Evolutionary conservation across 1,140 invertebrate genomes (phyloP), one percentile per base, ranked within the genome.

Genomic region (Halesus radiatus): DNA sequence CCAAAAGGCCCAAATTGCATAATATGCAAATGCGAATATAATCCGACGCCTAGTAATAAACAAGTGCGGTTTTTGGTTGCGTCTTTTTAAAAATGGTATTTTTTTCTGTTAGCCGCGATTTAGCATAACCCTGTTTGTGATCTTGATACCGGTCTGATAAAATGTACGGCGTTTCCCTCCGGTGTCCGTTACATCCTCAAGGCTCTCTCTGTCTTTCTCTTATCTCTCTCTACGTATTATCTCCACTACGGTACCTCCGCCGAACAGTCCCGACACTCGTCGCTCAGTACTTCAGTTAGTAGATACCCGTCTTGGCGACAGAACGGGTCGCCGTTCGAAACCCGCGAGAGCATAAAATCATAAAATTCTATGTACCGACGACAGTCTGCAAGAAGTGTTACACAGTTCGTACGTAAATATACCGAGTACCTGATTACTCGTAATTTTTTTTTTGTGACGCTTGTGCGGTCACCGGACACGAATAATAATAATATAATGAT

Each of bases 171-270:
- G 54, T 58, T 58, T 58, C 54, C 54, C 54, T 18, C 54, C 54
- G 1, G 54, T 58, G n/a, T 58, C 54, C 54, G 54, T 58, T 58
- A 58, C 54, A n/a, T 58, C 54, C 22, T 58, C 54, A 58, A 18
- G 54, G 54, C 54, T 58, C 54, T 58, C 54, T 58, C 54, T 37
- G 32, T 37, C 32, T 58, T 58, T 58, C 54, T 58, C 54, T 58
- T 20, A 58, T 58, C 54, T 58, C 54, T 58, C 54, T 18, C 54
- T 22, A 37, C 32, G 32, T 29, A 37, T 58, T 58, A 18, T 58
- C 54, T 58, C n/a, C 54, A 37, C 32, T 37, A 10, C 54, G 54
- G 20, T 58, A 10, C 22, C 54, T 58, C 54, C 13, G n/a, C 18
- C 54, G 54, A 22, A 18, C 16, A 20, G 16, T 4, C 4, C 53